Evolutionary conservation across 2,888 invertebrate genomes (phyloP), one percentile per base, ranked within the genome.

Genomic region (Platypus cylindrus): DNA sequence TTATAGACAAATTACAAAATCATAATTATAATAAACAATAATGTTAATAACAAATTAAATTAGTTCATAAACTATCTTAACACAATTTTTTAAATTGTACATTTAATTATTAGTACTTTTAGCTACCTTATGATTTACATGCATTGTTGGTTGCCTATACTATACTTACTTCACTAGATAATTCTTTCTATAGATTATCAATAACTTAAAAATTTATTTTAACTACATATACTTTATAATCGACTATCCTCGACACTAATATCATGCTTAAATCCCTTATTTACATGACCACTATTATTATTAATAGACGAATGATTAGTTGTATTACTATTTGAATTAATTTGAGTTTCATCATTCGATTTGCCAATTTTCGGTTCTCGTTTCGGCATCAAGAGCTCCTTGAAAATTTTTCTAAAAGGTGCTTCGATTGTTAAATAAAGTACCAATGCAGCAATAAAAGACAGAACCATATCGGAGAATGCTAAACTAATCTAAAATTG

Each of bases 391-490:
- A 60, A 37, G 4, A 60, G 33, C 33, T 56, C 54, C 32, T 53
- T 49, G 17, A 70, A 54, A 0, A 73, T 52, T 29, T 68, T 70
- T 40, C 68, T 65, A 5, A 64, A 55, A 0, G 73, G 73, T 1
- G 68, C 70, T 52, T 74, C 74, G 1, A 65, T 65, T 4, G 68
- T 44, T 1, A 73, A 51, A 59, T 69, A 71, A 1, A 73, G 51
- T 0, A 65, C 38, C 1, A 71, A 51, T 1, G 71, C 62, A 2
- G 60, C 53, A 1, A 63, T n/a, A 33, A 67, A 65, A 0, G 71
- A 62, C 46, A 64, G 53, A n/a, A 66, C 59, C 38, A 69, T 63
- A 3, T 68, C 65, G 0, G 69, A 69, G 0, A 63, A 43, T 1
- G 65, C 48, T 15, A 62, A 47, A 27, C 57, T 61, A 3, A 69